Percentiles rank a stretch among this genome's conserved stretches.
These are phyloP conservation scores for Drosophila siamana DNA, from an alignment of 2,888 invertebrate species.

Conservation along the genomic window DNA sequence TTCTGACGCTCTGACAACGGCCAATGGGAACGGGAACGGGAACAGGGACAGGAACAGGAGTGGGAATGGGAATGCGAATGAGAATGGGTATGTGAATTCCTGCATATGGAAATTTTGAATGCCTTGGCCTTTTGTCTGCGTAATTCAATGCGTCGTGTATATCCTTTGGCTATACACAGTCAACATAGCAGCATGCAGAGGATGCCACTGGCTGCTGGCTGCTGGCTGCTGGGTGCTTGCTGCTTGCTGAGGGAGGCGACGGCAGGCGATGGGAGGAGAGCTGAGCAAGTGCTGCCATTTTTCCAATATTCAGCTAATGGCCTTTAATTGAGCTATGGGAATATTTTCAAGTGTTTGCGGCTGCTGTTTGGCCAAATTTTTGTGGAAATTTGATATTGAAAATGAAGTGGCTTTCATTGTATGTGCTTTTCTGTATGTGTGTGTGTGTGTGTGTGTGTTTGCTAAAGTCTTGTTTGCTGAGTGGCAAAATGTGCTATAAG, in stretches of 20 bases:
- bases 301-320: constrained; percentile 71
- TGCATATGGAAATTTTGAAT: constrained; percentile 70
- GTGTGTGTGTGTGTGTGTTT: constrained; percentile 13
- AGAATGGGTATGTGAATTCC: constrained; percentile 58
- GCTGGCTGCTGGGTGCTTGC: not conserved
- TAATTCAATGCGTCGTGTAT: constrained; percentile 70
- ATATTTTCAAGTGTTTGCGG: constrained; percentile 79
- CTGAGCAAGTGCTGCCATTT: constrained; percentile 23
- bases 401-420: constrained; percentile 65
- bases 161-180: constrained; percentile 74
- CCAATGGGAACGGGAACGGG: not conserved
- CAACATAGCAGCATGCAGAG: constrained; percentile 4
- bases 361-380: constrained; percentile 64
- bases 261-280: not conserved
- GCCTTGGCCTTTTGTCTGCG: constrained; percentile 68
- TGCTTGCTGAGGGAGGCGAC: not conserved
- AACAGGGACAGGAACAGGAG: no score
- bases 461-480: constrained; percentile 48
- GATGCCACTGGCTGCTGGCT: not conserved
- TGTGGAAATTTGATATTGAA: constrained; percentile 72
- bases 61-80: not conserved
- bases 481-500: constrained; percentile 53
- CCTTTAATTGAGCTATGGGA: constrained; percentile 80
- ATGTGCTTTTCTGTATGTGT: constrained; percentile 14
- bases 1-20: constrained; percentile 2